Base-by-base conservation (phyloP, 1,140 invertebrate species). In the Trichonephila inaurata region DNA sequence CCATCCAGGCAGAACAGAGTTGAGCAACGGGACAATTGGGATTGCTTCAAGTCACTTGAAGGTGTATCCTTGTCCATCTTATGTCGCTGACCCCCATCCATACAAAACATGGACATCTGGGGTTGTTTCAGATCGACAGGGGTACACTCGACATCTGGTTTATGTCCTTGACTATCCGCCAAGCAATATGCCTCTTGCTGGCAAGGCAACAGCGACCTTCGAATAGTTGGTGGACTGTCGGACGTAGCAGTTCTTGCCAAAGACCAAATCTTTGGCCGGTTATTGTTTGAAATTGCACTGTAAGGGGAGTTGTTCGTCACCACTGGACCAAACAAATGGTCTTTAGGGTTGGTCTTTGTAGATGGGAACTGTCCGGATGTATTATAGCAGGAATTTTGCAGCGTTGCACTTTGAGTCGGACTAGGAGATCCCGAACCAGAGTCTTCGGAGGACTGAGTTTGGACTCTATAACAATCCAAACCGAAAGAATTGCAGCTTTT, bases 251-350 rank as follows among this genome's bases (percentile, higher is more conserved):
- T 99, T 95, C 99, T 98, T 60, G 98, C 98, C 94, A 99, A 95
- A 12, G 98, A 99, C 99, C 98, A 99, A 95, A 99, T 99, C 96
- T 99, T 99, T 24, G 99, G 98, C 95, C 99, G 58, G 69, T n/a
- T 64, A 12, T 33, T 87, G 6, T 66, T 58, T 19, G 72, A 77
- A 28, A 77, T 77, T 58, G 24, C 89, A 16, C 51, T 62, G 16
- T 60, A 60, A 62, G 51, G 60, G 1, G 60, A 16, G 61, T 21
- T 61, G n/a, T 81, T 72, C 21, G n/a, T 24, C 5, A 51, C 87
- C 6, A 44, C 72, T 77, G 72, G 44, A n/a, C 72, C 60, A 16
- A 28, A 83, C 2, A 77, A 16, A 18, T 51, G 60, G 16, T 91
- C 89, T 24, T 91, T 91, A 24, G 28, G 24, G 4, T 83, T 60